Percentiles rank a stretch among this genome's conserved stretches.
phyloP scores from a whole-genome alignment of 2,888 invertebrate species.

The Eurytoma californica region DNA sequence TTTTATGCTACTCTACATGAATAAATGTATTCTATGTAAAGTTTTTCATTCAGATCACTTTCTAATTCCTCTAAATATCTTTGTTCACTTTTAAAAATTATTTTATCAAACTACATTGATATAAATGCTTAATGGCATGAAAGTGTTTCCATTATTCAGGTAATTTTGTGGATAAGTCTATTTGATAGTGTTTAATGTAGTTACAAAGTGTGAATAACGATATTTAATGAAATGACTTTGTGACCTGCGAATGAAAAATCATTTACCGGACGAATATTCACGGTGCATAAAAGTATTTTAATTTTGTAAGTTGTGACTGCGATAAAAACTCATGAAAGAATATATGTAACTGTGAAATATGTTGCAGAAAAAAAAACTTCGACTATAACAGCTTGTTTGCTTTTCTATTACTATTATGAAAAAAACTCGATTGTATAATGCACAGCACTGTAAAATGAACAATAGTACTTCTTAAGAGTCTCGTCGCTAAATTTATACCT shows the following conservation, averaged over 20 bases:
- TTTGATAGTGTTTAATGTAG: conserved; percentile 41
- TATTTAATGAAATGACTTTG: conserved; percentile 45
- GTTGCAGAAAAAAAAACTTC: conserved; percentile 32
- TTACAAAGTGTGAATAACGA: conserved; percentile 38
- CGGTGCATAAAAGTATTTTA: conserved; percentile 44
- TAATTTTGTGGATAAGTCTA: conserved; percentile 44
- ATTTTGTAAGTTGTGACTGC: conserved; percentile 52
- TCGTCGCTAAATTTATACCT: conserved; percentile 31
- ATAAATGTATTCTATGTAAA: too few relatives aligned
- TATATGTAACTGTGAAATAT: conserved; percentile 35
- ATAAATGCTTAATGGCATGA: too few relatives aligned
- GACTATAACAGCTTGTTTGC: conserved; percentile 19
- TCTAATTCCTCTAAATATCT: too few relatives aligned
- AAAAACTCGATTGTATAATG: conserved; percentile 34
- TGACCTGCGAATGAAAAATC: conserved; percentile 41
- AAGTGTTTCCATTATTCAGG: conserved; percentile 37
- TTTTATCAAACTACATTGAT: too few relatives aligned
- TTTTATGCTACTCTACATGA: conserved; percentile 10
- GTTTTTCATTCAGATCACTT: too few relatives aligned
- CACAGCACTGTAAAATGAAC: conserved; percentile 48
- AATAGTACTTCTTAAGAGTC: conserved; percentile 36
- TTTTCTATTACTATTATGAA: conserved; percentile 26
- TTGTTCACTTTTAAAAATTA: too few relatives aligned
- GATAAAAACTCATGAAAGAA: conserved; percentile 23
- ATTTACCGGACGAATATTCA: conserved; percentile 43